phyloP scores from a whole-genome alignment of 2,888 invertebrate genomes.

The Hydropsyche betteni region DNA sequence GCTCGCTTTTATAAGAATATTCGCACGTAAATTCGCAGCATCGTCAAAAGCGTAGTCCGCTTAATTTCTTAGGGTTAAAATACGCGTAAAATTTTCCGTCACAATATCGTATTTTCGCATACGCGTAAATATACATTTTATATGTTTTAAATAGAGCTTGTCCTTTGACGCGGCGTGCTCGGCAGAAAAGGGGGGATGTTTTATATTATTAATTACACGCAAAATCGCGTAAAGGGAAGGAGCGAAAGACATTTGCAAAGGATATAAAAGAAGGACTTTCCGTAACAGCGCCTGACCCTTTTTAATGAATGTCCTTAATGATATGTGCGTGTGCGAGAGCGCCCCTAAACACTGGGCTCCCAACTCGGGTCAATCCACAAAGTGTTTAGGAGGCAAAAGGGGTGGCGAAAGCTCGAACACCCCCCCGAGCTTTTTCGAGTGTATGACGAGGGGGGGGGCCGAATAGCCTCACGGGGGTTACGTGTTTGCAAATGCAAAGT shows the following conservation, averaged over 20 bases:
- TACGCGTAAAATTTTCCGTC: neutral
- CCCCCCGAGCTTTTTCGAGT: slow-evolving; percentile 24
- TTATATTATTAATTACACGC: slow-evolving; percentile 52
- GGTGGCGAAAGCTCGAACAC: slow-evolving; percentile 20
- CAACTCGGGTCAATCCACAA: slow-evolving; percentile 48
- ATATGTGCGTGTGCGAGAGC: slow-evolving; percentile 42
- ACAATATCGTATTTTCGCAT: neutral
- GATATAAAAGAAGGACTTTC: slow-evolving; percentile 52
- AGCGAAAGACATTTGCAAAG: slow-evolving; percentile 52
- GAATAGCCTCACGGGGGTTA: slow-evolving; percentile 36
- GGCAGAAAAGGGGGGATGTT: slow-evolving; percentile 29
- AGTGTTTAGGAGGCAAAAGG: slow-evolving; percentile 41
- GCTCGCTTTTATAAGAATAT: no score
- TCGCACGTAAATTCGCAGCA: slow-evolving; percentile 38
- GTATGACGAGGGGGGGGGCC: slow-evolving; percentile 35
- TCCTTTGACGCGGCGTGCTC: slow-evolving; percentile 26
- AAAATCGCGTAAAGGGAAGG: slow-evolving; percentile 48
- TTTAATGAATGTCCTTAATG: slow-evolving; percentile 52
- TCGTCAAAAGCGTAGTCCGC: slow-evolving; percentile 43
- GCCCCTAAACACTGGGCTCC: slow-evolving; percentile 33
- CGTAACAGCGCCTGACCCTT: slow-evolving; percentile 52
- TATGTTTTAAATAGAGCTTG: slow-evolving; percentile 28
- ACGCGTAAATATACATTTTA: slow-evolving; percentile 1
- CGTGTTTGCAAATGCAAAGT: slow-evolving; percentile 46
- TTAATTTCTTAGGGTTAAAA: neutral